Percentiles rank a stretch among this genome's conserved stretches.
Conservation (phyloP, 1,140 invertebrate species). For the Drosophila aff. region DNA sequence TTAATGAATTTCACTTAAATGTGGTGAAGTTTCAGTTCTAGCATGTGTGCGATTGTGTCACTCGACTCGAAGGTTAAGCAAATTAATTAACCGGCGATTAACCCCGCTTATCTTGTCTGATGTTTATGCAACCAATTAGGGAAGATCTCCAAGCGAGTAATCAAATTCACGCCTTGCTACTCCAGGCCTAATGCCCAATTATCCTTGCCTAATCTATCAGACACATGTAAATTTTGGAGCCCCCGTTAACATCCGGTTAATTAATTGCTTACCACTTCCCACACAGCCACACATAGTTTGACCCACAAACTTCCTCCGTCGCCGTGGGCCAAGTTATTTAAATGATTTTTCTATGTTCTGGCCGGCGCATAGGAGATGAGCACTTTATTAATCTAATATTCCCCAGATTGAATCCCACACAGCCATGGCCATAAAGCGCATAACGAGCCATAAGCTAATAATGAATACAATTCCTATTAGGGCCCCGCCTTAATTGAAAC, state of each 20-base stretch:
- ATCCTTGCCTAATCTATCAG: constrained; percentile 37
- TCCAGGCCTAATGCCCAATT: constrained; percentile 36
- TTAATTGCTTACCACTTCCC: constrained; percentile 29
- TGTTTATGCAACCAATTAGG: constrained; percentile 29
- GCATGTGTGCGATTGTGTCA: neutral
- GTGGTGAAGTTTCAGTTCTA: neutral
- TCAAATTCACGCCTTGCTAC: constrained; percentile 46
- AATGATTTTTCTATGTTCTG: constrained; percentile 32
- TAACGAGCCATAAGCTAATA: constrained; percentile 49
- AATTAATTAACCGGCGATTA: constrained; percentile 28
- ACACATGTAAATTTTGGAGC: constrained; percentile 48
- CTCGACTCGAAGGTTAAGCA: constrained; percentile 13
- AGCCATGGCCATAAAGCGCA: constrained; percentile 36
- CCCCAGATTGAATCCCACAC: constrained; percentile 33
- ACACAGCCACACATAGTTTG: constrained; percentile 13
- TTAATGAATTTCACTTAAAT: neutral
- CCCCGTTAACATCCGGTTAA: constrained; percentile 32
- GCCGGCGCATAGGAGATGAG: constrained; percentile 26
- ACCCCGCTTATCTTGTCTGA: constrained; percentile 12
- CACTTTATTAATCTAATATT: constrained; percentile 44
- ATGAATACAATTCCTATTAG: constrained; percentile 48
- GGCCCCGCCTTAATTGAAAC: constrained; percentile 42
- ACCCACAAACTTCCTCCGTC: constrained; percentile 5
- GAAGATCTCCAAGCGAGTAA: constrained; percentile 29
- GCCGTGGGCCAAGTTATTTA: constrained; percentile 10